Evolutionary conservation across 1,140 invertebrate species (phyloP), one percentile per base, ranked within the genome.

Genomic region (Nymphalis io): DNA sequence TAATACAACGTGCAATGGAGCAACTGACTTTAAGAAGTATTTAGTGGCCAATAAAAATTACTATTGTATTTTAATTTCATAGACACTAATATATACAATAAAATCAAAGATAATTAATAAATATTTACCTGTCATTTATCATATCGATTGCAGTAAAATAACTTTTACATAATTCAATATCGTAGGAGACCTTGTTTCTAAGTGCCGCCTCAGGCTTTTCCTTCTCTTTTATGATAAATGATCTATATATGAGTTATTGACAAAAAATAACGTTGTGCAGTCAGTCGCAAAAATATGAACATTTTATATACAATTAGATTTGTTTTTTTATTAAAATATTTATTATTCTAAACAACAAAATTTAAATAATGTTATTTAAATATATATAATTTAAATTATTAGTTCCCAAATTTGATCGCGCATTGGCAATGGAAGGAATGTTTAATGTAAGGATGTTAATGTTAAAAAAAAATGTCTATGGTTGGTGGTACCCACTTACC

Each of bases 201-300:
- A 65, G 53, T 57, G 51, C 38, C 62, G 62, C 62, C 51, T 6
- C 20, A 27, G 62, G 62, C 62, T 40, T 64, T 38, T 53, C 51
- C 62, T 40, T 57, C 39, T 39, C 33, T 15, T 38, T 57, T 42
- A 40, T 65, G 62, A 65, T 65, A 65, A 57, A 65, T 65, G 12
- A 57, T 40, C 48, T 1, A 20, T 18, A 51, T 51, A 51, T 18
- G 20, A 51, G 21, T 51, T 20, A 20, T 51, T 21, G 18, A 51
- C 21, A 51, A 51, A 51, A 16, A 42, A 20, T 51, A 51, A 51
- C 48, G 16, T 46, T 4, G n/a, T 46, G 16, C 42, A 46, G 42
- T 46, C 1, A n/a, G n/a, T n/a, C 42, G 1, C 5, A n/a, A 46
- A 46, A 46, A n/a, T 15, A 46, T n/a, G n/a, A 46, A 16, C 42